Percentiles rank a stretch among this genome's conserved stretches.
phyloP scores from a whole-genome alignment of 2,888 invertebrate genomes.

The Coecobrya sp. region DNA sequence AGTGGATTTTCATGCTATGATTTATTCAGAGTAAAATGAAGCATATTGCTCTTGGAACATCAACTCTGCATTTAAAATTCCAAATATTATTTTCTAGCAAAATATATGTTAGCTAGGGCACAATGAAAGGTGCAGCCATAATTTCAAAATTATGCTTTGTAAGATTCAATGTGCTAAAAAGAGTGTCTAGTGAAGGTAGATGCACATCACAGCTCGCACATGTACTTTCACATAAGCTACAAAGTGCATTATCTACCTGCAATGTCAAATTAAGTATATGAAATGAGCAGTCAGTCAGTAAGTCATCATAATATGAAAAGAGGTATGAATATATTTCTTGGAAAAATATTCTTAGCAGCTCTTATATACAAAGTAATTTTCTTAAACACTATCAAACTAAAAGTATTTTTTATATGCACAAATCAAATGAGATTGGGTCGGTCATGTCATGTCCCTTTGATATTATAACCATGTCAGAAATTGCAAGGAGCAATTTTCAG shows the following conservation, averaged over 20 bases:
- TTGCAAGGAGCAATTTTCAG: conserved; percentile 19
- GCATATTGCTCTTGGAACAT: conserved; percentile 4
- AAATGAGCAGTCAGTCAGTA: neutral
- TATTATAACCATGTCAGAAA: conserved; percentile 14
- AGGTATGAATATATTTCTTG: neutral
- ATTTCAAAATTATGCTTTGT: neutral
- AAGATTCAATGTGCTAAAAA: neutral
- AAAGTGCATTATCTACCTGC: neutral
- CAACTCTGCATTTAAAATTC: neutral
- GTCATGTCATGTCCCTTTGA: neutral
- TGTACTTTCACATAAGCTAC: neutral
- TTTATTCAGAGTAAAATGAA: conserved; percentile 35
- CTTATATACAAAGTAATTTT: too few relatives aligned
- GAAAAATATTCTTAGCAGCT: neutral
- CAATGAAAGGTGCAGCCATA: neutral
- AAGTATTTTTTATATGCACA: too few relatives aligned
- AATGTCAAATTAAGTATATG: neutral
- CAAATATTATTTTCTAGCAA: neutral
- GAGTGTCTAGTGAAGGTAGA: neutral
- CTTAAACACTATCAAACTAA: too few relatives aligned
- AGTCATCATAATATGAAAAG: neutral
- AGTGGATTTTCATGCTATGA: conserved; percentile 19
- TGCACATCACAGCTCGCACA: neutral
- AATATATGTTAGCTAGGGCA: neutral
- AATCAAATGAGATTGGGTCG: conserved; percentile 50